phyloP scores from a whole-genome alignment of 2,113 vertebrate species.

The Silurus asotus region DNA sequence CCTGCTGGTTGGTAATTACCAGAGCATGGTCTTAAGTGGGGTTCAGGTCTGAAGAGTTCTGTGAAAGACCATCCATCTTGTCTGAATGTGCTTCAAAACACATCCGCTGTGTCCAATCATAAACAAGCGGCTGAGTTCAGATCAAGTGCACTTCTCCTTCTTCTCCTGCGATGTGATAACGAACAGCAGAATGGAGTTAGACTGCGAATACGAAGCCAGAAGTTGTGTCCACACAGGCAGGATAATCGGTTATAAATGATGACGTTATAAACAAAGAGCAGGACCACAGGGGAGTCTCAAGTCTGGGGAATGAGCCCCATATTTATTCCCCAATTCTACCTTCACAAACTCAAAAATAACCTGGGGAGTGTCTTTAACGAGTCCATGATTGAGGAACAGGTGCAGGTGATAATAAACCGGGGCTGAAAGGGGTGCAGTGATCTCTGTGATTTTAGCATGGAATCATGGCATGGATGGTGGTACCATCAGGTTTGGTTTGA shows the following conservation, averaged over 20 bases:
- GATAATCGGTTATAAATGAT: background rate
- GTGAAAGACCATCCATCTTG: slow-evolving; percentile 4
- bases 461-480: background rate
- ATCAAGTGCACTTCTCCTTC: background rate
- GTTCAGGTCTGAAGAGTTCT: slow-evolving; percentile 23
- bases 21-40: slow-evolving; percentile 24
- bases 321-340: background rate
- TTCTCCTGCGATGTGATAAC: background rate
- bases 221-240: background rate
- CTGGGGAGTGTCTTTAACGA: background rate
- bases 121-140: background rate
- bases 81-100: background rate
- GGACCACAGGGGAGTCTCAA: background rate
- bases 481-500: slow-evolving; percentile 15
- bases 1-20: slow-evolving; percentile 21
- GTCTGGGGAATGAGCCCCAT: background rate
- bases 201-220: background rate
- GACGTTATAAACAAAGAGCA: background rate
- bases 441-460: no score
- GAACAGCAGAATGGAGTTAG: background rate
- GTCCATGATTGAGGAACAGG: slow-evolving; percentile 15
- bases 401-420: slow-evolving; percentile 2
- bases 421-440: background rate
- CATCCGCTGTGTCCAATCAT: background rate
- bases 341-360: slow-evolving; percentile 2